Evolutionary conservation across 2,888 invertebrate species (phyloP), one percentile per base, ranked within the genome.

Genomic region (Tetramorium bicarinatum): DNA sequence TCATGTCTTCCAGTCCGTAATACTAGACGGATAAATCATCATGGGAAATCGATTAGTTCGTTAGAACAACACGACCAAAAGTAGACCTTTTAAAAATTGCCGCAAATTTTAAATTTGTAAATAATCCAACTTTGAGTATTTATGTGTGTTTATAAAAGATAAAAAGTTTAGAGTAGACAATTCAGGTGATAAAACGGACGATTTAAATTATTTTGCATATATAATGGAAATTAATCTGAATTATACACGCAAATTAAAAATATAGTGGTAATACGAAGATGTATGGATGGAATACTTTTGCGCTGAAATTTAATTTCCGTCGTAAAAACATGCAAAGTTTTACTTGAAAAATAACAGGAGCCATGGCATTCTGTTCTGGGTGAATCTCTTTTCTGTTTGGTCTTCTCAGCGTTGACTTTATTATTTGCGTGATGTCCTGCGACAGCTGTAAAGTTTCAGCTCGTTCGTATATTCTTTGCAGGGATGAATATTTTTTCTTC

Each of bases 1-100:
- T 88, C 94, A 94, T 94, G 67, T 94, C 91, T 52, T 86, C 87
- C 75, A 94, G 82, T 29, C 94, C 94, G 49, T 93, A 93, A 76
- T 86, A 91, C 94, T 94, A 18, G 25, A 13, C 8, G 15, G 56
- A 74, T 4, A 18, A 56, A 44, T 56, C 15, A 29, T 67, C 25
- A 25, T 11, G 11, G 7, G 7, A 62, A 13, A 49, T 47, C 11
- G 15, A 62, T 64, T 15, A 72, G 41, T 21, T 38, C 7, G 2
- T 52, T 47, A 21, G 38, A 47, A 34, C 44, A 44, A 44, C 13
- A 7, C 69, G 9, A 9, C 11, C 21, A n/a, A 67, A 41, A 29
- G 15, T 11, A 25, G 25, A 47, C 9, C 0, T 29, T 11, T 66
- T 47, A 6, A 15, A 47, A 47, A 47, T 47, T 47, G 4, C 1